A percentile compares a stretch with the other conserved stretches of the same genome.
phyloP scores from a whole-genome alignment of 2,888 invertebrate species.

The Drosophila hamatofila region DNA sequence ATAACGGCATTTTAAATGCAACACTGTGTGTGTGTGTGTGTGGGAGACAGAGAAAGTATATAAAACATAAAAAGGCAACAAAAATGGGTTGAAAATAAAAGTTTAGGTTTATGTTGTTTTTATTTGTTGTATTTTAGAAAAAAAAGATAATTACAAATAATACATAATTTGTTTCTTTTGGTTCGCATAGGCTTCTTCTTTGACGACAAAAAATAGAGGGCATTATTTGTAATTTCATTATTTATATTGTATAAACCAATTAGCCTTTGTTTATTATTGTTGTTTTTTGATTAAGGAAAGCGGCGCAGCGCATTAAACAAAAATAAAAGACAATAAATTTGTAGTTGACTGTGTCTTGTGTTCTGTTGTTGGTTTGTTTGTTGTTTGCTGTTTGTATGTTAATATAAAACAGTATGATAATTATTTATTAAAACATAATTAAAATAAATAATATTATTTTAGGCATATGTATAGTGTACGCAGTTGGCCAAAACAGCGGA shows the following conservation, averaged over 20 bases:
- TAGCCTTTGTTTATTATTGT: slow-evolving; percentile 42
- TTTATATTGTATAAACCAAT: slow-evolving; percentile 51
- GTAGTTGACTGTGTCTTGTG: slow-evolving; percentile 57
- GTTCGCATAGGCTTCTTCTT: slow-evolving; percentile 67
- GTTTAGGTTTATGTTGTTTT: slow-evolving; percentile 59
- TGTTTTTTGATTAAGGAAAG: slow-evolving; percentile 50
- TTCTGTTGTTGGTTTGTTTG: slow-evolving; percentile 36
- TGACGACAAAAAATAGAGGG: slow-evolving; percentile 55
- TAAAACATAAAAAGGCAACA: not conserved
- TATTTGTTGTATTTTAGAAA: slow-evolving; percentile 74
- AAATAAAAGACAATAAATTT: slow-evolving; percentile 47
- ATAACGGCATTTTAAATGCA: slow-evolving; percentile 7
- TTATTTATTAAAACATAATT: slow-evolving; percentile 81
- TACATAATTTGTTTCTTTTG: slow-evolving; percentile 80
- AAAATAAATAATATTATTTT: slow-evolving; percentile 79
- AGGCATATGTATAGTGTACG: slow-evolving; percentile 64
- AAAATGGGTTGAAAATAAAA: slow-evolving; percentile 27
- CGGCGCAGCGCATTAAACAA: slow-evolving; percentile 63
- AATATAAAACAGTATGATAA: slow-evolving; percentile 72
- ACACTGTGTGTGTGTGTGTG: slow-evolving; percentile 2
- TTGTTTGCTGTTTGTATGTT: slow-evolving; percentile 49
- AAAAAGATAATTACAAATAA: slow-evolving; percentile 76
- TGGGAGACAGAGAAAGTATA: slow-evolving; percentile 8
- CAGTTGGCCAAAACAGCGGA: slow-evolving; percentile 61
- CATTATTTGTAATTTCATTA: slow-evolving; percentile 60